Evolutionary conservation across 1,140 invertebrate species (phyloP), one percentile per base, ranked within the genome.

Genomic region (Drosophila neocordata): DNA sequence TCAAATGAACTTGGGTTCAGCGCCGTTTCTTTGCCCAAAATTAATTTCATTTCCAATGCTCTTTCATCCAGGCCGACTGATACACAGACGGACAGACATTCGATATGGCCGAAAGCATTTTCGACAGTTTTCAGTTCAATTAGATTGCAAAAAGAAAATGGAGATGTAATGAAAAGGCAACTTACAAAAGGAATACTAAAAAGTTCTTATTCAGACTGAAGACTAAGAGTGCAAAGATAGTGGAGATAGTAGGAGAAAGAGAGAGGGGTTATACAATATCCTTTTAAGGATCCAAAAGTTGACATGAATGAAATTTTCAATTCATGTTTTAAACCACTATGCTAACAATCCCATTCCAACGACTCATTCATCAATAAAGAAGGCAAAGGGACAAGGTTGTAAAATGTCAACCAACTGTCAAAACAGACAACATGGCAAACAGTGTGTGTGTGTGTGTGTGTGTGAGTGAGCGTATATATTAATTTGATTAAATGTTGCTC

Each of bases 401-500:
- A 65, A 72, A 85, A 85, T 72, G 77, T 87, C 81, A 77, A 63
- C 31, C 65, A 72, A 77, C 72, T 69, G 75, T 66, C 80, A 76
- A 66, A 65, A 69, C 64, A 68, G 24, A 41, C 60, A 61, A 31
- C 51, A 35, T 72, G 27, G 27, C 22, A 24, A 24, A 24, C 22
- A 24, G 27, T 4, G 69, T 52, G 61, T 70, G 61, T 78, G 18
- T 57, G 15, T 67, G 18, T 37, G 51, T 48, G 13, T 58, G 13
- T n/a, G 38, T 4, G 34, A 22, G 38, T 61, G 41, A 63, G 76
- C 51, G 60, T 67, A 56, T 68, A 59, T 76, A 68, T 79, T 87
- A 78, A 87, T 82, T 88, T 88, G 79, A 88, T 87, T 87, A 88
- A 83, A 87, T 79, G 78, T 76, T 65, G 48, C 78, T 78, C 62